phyloP scores from a whole-genome alignment of 2,888 invertebrate species.

The Spisula solida region DNA sequence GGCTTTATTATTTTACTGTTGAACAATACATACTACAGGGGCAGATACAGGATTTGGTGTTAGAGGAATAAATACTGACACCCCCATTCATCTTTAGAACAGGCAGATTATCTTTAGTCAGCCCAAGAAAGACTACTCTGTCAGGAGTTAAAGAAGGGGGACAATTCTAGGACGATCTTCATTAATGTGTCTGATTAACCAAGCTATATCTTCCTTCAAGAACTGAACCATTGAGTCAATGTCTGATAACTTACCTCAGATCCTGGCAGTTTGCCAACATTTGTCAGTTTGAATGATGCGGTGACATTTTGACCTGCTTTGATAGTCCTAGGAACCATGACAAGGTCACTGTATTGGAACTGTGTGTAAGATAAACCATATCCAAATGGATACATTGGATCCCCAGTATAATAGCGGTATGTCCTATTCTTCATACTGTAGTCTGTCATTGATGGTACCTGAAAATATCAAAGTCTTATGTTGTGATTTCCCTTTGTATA shows the following conservation, averaged over 20 bases:
- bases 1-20: no score
- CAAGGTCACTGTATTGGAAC: conserved; percentile 71
- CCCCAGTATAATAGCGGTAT: conserved; percentile 80
- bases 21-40: no score
- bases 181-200: no score
- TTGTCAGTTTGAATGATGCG: conserved; percentile 75
- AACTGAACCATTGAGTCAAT: no score
- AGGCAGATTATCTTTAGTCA: no score
- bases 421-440: conserved; percentile 81
- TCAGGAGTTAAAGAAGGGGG: no score
- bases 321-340: conserved; percentile 59
- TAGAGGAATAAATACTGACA: no score
- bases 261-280: conserved; percentile 77
- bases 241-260: conserved; percentile 76
- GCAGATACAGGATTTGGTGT: no score
- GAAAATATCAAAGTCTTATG: background rate
- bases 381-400: conserved; percentile 83
- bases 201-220: no score
- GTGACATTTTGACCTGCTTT: conserved; percentile 76
- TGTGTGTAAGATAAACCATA: conserved; percentile 79
- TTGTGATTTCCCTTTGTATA: background rate
- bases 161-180: no score
- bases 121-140: no score
- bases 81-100: no score
- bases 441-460: conserved; percentile 75